These are phyloP conservation scores for Gymnorhina tibicen DNA, from an alignment of 2,113 vertebrate species.

Conservation along the genomic window DNA sequence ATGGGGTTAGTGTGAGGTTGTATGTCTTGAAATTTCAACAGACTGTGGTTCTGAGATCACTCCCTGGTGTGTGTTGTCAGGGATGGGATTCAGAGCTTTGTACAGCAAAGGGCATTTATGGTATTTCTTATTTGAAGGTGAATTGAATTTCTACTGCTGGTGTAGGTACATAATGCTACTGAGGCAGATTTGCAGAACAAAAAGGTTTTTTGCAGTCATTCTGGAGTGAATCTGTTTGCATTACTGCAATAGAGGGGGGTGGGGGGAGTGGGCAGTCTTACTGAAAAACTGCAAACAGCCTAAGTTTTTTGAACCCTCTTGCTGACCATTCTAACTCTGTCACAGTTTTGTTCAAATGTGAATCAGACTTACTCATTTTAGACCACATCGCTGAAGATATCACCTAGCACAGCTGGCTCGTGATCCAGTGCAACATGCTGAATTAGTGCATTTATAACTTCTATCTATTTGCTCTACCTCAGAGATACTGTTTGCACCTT, in stretches of 20 bases:
- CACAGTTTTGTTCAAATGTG: background rate
- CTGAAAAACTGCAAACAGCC: background rate
- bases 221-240: background rate
- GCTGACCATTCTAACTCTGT: rapidly evolving
- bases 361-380: background rate
- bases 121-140: background rate
- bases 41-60: background rate
- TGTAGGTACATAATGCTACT: background rate
- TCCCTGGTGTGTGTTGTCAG: background rate
- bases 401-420: background rate
- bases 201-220: background rate
- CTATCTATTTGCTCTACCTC: background rate
- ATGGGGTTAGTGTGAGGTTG: background rate
- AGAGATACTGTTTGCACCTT: background rate
- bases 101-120: background rate
- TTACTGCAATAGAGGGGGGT: background rate
- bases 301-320: background rate
- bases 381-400: background rate
- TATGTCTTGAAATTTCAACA: background rate
- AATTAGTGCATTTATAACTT: background rate
- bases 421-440: background rate
- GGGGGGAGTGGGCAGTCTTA: background rate
- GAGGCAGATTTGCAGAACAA: background rate
- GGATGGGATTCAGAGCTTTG: background rate
- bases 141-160: background rate